These are phyloP conservation scores for Pristionchus arcanus DNA, from an alignment of 2,888 invertebrate genomes.

Conservation along the genomic window DNA sequence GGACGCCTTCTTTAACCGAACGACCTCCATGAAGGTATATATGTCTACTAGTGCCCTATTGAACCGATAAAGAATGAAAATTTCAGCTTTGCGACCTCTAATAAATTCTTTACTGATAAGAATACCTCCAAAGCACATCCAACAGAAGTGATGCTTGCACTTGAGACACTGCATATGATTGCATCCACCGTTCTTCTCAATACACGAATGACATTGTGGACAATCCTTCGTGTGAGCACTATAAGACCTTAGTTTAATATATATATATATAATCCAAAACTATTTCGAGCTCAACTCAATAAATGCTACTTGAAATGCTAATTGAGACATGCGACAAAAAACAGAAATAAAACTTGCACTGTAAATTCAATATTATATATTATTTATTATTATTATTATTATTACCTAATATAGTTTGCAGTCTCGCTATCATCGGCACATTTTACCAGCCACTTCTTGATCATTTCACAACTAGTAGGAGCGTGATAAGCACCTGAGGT, in stretches of 20 bases:
- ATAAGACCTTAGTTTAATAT: slow-evolving; percentile 48
- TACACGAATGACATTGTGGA: slow-evolving; percentile 98
- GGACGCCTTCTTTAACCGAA: no score
- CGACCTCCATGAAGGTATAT: background rate
- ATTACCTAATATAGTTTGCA: slow-evolving; percentile 92
- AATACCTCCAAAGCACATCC: slow-evolving; percentile 94
- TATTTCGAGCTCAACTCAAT: no score
- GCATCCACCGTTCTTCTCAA: slow-evolving; percentile 99
- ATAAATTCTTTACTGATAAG: background rate
- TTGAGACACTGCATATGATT: slow-evolving; percentile 90
- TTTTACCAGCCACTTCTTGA: slow-evolving; percentile 98
- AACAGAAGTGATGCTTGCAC: slow-evolving; percentile 97
- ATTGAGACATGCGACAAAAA: no score
- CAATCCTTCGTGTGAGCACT: slow-evolving; percentile 87
- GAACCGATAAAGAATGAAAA: no score
- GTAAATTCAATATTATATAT: background rate
- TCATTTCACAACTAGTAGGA: slow-evolving; percentile 95
- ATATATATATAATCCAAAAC: no score
- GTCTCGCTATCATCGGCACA: slow-evolving; percentile 99
- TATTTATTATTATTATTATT: no score
- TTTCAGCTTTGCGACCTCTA: no score
- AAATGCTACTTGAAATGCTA: no score
- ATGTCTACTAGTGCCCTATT: no score
- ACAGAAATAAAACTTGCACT: no score
- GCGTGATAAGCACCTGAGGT: slow-evolving; percentile 98